Evolutionary conservation across 2,113 vertebrate species (phyloP), one percentile per base, ranked within the genome.

Genomic region (Cyprinus carpio): DNA sequence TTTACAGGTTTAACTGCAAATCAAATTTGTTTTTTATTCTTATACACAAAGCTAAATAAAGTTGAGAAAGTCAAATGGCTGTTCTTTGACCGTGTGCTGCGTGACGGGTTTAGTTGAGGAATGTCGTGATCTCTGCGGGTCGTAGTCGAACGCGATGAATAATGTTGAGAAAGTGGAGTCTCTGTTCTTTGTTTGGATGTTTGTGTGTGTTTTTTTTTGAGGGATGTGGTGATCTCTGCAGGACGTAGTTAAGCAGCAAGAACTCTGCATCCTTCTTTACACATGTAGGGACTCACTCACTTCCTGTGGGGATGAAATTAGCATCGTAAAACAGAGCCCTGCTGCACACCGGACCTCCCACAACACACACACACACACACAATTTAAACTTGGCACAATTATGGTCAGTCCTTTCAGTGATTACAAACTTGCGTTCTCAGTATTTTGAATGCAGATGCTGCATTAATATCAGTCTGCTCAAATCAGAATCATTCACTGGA

Each of bases 251-350:
- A n/a, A n/a, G n/a, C n/a, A n/a, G n/a, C n/a, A n/a, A n/a, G n/a
- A n/a, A n/a, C 88, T 81, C 88, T 84, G 83, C 83, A 84, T 87
- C 74, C 69, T 74, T 79, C 85, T 88, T 83, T 90, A 86, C 87
- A 90, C 85, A 90, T 90, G 88, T 90, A 90, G 87, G 84, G 84
- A 84, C 62, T 85, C 65, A 49, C 54, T 51, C 82, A 82, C 85
- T 88, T 90, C 90, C 90, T 89, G 87, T 83, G 75, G 90, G 87
- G 90, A 87, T 6, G 6, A 31, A 85, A 89, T 90, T 90, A 90
- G 86, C 90, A 90, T 90, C 20, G 86, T 49, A 88, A 90, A 85
- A 87, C 84, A 87, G 82, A 83, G 62, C n/a, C 31, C 15, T 18
- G 85, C 85, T 85, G 51, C 51, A 49, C 69, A 25, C 82, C 49